Conservation (phyloP, 2,797 vertebrate genomes). For the Sus cebifrons region DNA sequence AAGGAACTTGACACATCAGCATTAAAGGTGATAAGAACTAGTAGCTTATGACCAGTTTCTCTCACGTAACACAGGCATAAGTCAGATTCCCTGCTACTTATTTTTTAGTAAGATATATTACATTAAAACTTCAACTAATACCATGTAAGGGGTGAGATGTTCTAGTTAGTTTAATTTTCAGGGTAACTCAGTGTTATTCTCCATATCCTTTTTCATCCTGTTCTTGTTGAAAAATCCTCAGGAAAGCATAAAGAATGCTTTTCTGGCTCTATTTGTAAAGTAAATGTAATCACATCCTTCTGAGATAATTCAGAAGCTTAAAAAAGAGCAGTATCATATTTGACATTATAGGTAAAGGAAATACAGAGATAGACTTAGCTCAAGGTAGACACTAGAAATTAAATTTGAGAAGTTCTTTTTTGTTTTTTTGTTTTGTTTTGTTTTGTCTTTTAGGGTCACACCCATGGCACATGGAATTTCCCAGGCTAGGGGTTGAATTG, state of each 20-base stretch:
- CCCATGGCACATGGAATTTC: too few relatives aligned
- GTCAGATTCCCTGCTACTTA: background rate
- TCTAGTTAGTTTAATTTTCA: constrained; percentile 52
- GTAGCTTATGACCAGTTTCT: background rate
- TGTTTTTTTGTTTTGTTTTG: too few relatives aligned
- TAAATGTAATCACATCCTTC: background rate
- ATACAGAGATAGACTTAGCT: constrained; percentile 8
- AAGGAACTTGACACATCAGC: background rate
- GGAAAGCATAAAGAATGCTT: constrained; percentile 28
- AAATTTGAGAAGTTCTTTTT: background rate
- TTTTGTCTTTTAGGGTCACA: too few relatives aligned
- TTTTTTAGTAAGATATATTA: constrained; percentile 36
- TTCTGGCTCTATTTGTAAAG: constrained; percentile 23
- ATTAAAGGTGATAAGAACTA: constrained; percentile 21
- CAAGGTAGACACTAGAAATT: background rate
- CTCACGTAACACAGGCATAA: background rate
- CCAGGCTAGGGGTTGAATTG: too few relatives aligned
- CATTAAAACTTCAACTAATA: background rate
- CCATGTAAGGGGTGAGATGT: background rate
- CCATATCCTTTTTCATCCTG: background rate
- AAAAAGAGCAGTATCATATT: background rate
- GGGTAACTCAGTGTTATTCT: background rate
- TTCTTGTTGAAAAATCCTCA: constrained; percentile 43
- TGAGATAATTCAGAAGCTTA: constrained; percentile 22
- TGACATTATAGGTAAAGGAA: background rate